Evolutionary conservation across 2,797 vertebrate species (phyloP).

Genomic region (Scomberomorus guttatus): DNA sequence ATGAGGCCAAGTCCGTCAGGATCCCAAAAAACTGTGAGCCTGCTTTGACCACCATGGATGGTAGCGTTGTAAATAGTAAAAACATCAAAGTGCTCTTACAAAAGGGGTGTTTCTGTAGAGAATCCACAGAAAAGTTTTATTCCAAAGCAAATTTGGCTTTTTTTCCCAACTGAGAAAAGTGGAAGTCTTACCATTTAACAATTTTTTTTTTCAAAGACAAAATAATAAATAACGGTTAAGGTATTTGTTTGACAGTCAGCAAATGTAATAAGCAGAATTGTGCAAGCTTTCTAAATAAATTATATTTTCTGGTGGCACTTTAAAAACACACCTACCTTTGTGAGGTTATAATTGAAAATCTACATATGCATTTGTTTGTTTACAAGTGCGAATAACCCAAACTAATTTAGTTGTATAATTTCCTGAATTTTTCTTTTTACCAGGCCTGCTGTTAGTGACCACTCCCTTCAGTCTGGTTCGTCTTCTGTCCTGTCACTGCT

Average conservation of each 20-base stretch:
- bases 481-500: conserved; percentile 84
- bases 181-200: too few species aligned
- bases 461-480: conserved; percentile 90
- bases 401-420: neutral
- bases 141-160: too few species aligned
- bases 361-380: neutral
- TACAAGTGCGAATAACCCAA: neutral
- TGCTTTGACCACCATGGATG: neutral
- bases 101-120: neutral
- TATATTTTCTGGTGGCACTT: neutral
- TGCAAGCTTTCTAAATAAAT: too few species aligned
- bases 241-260: too few species aligned
- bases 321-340: neutral
- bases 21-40: conserved; percentile 88
- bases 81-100: neutral
- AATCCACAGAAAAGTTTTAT: neutral
- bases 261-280: too few species aligned
- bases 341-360: neutral
- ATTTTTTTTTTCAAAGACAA: neutral
- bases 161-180: too few species aligned
- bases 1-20: conserved; percentile 85
- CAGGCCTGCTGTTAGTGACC: conserved; percentile 91
- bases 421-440: neutral
- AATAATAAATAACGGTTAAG: too few species aligned
- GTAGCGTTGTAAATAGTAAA: neutral